These are phyloP conservation scores for Phainopepla nitens DNA, from an alignment of 2,113 vertebrate species.

Conservation along the genomic window DNA sequence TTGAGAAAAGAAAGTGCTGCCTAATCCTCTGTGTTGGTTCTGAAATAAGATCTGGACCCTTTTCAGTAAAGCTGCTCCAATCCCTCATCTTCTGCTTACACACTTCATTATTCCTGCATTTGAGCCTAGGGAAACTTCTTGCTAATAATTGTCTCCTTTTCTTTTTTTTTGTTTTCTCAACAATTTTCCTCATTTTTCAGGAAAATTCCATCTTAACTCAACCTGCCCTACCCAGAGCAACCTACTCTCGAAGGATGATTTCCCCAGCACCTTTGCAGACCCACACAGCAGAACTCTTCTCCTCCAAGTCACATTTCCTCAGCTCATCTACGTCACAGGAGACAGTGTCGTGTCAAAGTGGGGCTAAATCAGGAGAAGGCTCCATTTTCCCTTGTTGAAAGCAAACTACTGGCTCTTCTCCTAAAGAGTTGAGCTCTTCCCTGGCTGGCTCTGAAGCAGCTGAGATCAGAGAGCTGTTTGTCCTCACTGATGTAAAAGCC, in stretches of 20 bases:
- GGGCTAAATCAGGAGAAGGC: background rate
- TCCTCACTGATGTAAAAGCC: background rate
- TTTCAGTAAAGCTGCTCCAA: background rate
- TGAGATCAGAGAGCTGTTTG: background rate
- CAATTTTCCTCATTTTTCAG: background rate
- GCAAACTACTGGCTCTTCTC: background rate
- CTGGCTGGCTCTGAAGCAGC: background rate
- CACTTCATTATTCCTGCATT: background rate
- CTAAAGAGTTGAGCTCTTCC: background rate
- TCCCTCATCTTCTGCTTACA: background rate
- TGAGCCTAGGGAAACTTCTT: background rate
- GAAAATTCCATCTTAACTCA: background rate
- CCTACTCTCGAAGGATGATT: background rate
- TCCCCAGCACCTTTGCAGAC: background rate
- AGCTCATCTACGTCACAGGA: background rate
- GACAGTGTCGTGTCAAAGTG: accelerated
- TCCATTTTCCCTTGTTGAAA: background rate
- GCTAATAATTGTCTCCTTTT: background rate
- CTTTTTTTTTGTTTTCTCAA: background rate
- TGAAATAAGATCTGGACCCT: background rate
- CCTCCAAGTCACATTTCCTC: background rate
- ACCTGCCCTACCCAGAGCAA: background rate
- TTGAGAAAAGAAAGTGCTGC: background rate
- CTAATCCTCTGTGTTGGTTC: background rate
- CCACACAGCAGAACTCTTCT: background rate